Evolutionary conservation across 2,113 vertebrate genomes (phyloP).

Genomic region (Pyxicephalus adspersus): DNA sequence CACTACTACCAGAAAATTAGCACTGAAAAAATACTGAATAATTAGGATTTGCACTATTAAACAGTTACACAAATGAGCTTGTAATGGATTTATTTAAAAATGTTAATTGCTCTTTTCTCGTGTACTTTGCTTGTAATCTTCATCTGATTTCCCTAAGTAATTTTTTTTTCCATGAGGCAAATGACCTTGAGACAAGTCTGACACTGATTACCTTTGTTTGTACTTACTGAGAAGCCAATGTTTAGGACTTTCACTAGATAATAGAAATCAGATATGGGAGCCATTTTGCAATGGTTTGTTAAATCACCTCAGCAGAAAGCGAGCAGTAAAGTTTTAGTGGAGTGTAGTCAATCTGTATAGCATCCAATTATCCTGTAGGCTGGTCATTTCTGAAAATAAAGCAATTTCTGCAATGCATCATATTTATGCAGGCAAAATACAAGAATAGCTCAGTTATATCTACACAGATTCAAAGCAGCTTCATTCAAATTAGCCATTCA

Average conservation of each 20-base stretch:
- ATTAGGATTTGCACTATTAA: slow-evolving; percentile 43
- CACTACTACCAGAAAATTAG: slow-evolving; percentile 21
- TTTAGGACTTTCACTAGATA: slow-evolving; percentile 57
- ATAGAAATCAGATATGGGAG: slow-evolving; percentile 40
- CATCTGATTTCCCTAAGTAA: slow-evolving; percentile 47
- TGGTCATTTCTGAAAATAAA: slow-evolving; percentile 59
- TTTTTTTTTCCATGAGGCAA: slow-evolving; percentile 32
- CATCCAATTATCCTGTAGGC: slow-evolving; percentile 52
- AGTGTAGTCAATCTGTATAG: slow-evolving; percentile 47
- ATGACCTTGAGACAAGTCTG: slow-evolving; percentile 45
- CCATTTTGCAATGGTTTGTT: slow-evolving; percentile 40
- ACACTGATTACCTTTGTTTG: slow-evolving; percentile 46
- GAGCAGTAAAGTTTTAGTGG: slow-evolving; percentile 13
- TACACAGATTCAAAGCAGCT: slow-evolving; percentile 10
- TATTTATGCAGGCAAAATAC: slow-evolving; percentile 33
- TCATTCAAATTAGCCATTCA: slow-evolving; percentile 46
- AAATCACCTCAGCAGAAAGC: slow-evolving; percentile 44
- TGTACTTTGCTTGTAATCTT: slow-evolving; percentile 32
- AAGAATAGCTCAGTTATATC: slow-evolving; percentile 43
- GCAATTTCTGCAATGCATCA: slow-evolving; percentile 49
- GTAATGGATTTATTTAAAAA: slow-evolving; percentile 52
- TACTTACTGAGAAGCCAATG: slow-evolving; percentile 39
- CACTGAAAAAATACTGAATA: slow-evolving; percentile 49
- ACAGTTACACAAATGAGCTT: slow-evolving; percentile 44
- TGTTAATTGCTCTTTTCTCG: slow-evolving; percentile 45